Base-by-base conservation (phyloP, 2,113 vertebrate species). In the Tamias sibiricus region DNA sequence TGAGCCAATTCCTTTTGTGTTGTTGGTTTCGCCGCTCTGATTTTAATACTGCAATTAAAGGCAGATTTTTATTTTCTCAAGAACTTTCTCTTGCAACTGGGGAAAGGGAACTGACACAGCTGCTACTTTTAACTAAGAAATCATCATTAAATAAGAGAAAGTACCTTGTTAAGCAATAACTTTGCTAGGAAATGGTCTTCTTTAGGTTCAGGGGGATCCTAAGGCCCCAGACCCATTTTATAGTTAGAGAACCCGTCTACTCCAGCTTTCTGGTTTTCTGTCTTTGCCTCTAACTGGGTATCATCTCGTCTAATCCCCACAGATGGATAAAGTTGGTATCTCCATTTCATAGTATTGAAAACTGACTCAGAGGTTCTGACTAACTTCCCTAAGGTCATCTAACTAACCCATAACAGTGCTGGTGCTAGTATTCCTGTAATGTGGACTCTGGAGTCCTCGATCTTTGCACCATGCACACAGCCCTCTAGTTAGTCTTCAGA, bases 41-140 rank as follows among this genome's bases (percentile, higher is more conserved):
- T 91, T 96, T 93, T 95, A 96, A 96, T 90, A 94, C 95, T 8
- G 20, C 97, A 97, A 97, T 97, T 97, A 97, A 97, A 98, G 96
- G 87, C 95, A 97, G 96, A 92, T 96, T 97, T 97, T 96, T 93
- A 91, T 93, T 97, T 97, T 96, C 95, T 94, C 95, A 95, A 96
- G 94, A 97, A 97, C 83, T 97, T 97, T 97, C 96, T 91, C 96
- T 93, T 87, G 75, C 94, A 81, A 95, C 86, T 90, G 71, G 95
- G 85, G 66, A 89, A 81, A 93, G 83, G 83, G 93, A 91, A 88
- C 92, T 54, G 94, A 79, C 13, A 37, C 87, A 97, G 95, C 79
- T 86, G 86, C 89, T 95, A 94, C 84, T 94, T 91, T 86, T 91
- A 92, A 98, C 95, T 80, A 90, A 97, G 89, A 95, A 97, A 75